phyloP scores from a whole-genome alignment of 2,797 vertebrate genomes.

The Nyctibius grandis region DNA sequence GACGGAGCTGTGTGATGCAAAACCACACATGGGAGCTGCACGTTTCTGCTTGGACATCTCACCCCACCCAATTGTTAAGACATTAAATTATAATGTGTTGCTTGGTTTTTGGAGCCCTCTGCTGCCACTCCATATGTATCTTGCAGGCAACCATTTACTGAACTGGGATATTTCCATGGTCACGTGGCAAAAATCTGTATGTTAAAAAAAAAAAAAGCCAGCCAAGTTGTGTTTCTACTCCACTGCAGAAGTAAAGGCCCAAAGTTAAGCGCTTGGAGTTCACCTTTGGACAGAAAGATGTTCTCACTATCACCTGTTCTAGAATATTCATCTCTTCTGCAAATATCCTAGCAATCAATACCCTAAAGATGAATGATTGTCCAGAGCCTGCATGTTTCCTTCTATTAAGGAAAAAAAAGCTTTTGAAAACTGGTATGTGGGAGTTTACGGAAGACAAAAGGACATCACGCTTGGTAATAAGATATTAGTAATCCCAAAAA shows the following conservation, averaged over 20 bases:
- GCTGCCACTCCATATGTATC: not conserved
- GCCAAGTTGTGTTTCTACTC: not conserved
- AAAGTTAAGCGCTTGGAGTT: not conserved
- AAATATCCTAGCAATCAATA: not conserved
- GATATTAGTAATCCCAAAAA: not conserved
- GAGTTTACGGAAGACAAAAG: not conserved
- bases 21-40: not conserved
- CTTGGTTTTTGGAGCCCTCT: slow-evolving; percentile 14
- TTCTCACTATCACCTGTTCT: not conserved
- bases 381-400: not conserved
- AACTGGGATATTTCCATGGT: not conserved
- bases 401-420: not conserved
- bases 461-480: not conserved
- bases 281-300: not conserved
- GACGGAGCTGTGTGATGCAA: not conserved
- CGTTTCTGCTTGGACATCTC: not conserved
- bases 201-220: not conserved
- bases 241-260: not conserved
- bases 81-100: not conserved
- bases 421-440: not conserved
- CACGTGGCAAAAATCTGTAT: not conserved
- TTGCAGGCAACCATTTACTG: not conserved
- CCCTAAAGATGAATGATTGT: not conserved
- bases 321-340: not conserved
- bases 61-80: not conserved